These are phyloP conservation scores for Entomobrya multifasciata DNA, from an alignment of 2,888 invertebrate species.

Conservation along the genomic window DNA sequence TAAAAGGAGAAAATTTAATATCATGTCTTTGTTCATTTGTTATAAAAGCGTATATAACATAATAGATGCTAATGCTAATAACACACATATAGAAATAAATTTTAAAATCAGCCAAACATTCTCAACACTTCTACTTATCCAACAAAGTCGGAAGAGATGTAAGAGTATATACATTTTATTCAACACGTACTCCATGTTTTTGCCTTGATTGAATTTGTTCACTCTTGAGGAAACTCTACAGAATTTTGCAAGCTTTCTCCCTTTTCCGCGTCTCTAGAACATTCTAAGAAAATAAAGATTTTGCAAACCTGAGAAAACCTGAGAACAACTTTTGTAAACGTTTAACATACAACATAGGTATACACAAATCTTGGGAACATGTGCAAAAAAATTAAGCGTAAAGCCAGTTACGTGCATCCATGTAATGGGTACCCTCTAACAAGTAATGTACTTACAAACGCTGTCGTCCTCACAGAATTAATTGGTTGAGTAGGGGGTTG, in stretches of 20 bases:
- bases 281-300: constrained; percentile 27
- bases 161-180: background rate
- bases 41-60: background rate
- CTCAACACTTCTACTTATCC: background rate
- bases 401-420: background rate
- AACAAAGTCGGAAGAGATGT: background rate
- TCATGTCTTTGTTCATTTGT: constrained; percentile 7
- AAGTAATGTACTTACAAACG: too few species aligned
- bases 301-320: background rate
- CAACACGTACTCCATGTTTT: constrained; percentile 34
- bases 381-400: background rate
- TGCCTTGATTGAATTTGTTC: constrained; percentile 31
- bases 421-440: too few species aligned
- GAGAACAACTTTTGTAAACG: constrained; percentile 40
- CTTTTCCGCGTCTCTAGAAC: constrained; percentile 22
- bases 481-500: background rate
- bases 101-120: constrained; percentile 3
- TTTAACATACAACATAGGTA: background rate
- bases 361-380: constrained; percentile 32
- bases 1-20: constrained; percentile 28
- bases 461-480: background rate
- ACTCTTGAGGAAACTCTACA: constrained; percentile 17
- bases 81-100: too few species aligned
- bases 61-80: constrained; percentile 2
- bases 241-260: background rate